phyloP scores from a whole-genome alignment of 2,113 vertebrate genomes.

The Microtus oregoni region DNA sequence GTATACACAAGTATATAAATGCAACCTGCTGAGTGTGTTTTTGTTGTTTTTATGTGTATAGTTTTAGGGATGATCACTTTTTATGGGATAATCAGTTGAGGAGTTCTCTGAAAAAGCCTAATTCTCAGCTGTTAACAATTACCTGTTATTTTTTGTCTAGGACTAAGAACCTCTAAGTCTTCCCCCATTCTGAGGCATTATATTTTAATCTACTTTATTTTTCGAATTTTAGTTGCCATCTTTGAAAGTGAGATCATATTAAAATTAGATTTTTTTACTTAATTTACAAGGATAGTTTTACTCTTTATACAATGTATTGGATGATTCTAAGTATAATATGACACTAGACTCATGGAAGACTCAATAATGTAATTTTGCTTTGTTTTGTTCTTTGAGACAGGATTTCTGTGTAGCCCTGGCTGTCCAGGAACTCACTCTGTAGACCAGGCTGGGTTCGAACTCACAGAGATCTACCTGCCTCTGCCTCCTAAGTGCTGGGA shows the following conservation, averaged over 20 bases:
- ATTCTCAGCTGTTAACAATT: neutral
- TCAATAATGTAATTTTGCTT: neutral
- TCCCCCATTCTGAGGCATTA: neutral
- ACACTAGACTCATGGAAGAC: neutral
- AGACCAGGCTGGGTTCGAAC: neutral
- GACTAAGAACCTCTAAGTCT: neutral
- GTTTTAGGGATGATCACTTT: neutral
- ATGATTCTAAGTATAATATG: neutral
- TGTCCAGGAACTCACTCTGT: neutral
- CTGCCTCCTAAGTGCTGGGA: neutral
- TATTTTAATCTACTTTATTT: neutral
- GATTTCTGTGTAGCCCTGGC: neutral
- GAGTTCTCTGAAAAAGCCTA: neutral
- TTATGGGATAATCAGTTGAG: neutral
- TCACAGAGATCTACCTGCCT: neutral
- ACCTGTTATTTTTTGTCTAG: neutral
- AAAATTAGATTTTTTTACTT: neutral
- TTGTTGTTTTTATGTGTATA: neutral
- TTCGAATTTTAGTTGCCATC: neutral
- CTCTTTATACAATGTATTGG: neutral
- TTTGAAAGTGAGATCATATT: neutral
- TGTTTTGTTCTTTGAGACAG: neutral
- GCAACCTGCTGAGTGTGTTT: neutral
- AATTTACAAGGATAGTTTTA: neutral
- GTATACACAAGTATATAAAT: too few relatives aligned